These are phyloP conservation scores for Meandrina meandrites DNA, from an alignment of 92 coral and sea anemone genomes.

Conservation along the genomic window DNA sequence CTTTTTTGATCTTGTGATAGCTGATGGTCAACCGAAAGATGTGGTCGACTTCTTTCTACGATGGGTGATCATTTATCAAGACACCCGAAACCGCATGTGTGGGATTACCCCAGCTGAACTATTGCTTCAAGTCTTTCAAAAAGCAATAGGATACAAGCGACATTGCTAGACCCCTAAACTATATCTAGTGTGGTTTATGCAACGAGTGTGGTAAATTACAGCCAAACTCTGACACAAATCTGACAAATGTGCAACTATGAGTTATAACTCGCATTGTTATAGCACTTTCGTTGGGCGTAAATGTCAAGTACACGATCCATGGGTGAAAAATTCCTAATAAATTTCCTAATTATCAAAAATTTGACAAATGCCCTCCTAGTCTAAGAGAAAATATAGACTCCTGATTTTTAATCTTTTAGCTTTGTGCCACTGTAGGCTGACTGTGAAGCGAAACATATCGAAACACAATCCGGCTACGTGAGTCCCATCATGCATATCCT, in stretches of 20 bases:
- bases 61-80: background rate
- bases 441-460: background rate
- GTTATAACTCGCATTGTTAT: background rate
- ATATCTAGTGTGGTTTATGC: background rate
- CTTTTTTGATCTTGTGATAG: background rate
- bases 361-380: background rate
- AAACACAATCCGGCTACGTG: background rate
- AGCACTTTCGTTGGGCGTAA: conserved; percentile 3
- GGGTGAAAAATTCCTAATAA: conserved; percentile 2
- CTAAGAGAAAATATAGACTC: background rate
- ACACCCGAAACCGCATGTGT: background rate
- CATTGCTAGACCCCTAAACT: background rate
- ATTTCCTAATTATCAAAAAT: background rate
- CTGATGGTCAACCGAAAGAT: background rate
- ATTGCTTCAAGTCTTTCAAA: background rate
- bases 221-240: background rate
- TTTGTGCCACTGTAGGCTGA: background rate
- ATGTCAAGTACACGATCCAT: conserved; percentile 2
- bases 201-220: conserved; percentile 11
- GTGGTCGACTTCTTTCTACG: background rate
- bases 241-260: background rate
- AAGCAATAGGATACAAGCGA: background rate
- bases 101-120: background rate
- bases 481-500: background rate
- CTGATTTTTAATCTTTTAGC: background rate